A percentile compares a stretch with the other conserved stretches of the same genome.
These are phyloP conservation scores for Amitus sp. DNA, from an alignment of 2,888 invertebrate species.

Conservation along the genomic window DNA sequence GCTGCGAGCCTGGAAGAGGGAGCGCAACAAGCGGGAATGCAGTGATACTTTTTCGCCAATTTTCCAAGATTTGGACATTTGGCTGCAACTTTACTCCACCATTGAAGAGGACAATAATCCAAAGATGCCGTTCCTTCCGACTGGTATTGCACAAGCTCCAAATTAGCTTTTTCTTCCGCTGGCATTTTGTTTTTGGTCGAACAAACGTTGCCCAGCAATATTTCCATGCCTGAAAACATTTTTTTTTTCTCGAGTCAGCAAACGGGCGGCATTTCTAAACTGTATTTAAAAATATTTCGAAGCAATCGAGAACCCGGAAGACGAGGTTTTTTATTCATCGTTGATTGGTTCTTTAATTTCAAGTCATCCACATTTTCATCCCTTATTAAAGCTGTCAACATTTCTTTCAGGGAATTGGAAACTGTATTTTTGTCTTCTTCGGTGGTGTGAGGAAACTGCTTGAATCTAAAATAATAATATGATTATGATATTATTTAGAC, in stretches of 20 bases:
- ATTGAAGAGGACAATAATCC: constrained; percentile 66
- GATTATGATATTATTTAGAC: background rate
- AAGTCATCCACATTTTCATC: constrained; percentile 55
- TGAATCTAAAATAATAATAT: constrained; percentile 55
- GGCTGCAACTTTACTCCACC: constrained; percentile 63
- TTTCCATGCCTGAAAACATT: constrained; percentile 61
- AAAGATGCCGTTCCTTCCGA: constrained; percentile 65
- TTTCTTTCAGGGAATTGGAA: constrained; percentile 60
- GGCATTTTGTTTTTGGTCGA: constrained; percentile 60
- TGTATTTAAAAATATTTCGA: no score
- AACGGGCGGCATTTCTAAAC: no score
- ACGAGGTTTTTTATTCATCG: constrained; percentile 55
- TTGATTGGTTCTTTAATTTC: background rate
- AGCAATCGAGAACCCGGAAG: constrained; percentile 57
- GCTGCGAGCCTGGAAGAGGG: constrained; percentile 62
- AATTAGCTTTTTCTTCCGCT: constrained; percentile 63
- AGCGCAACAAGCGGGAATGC: constrained; percentile 65
- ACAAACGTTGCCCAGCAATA: constrained; percentile 59
- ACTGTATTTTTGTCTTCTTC: constrained; percentile 64
- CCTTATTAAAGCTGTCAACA: constrained; percentile 61
- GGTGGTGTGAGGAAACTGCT: constrained; percentile 65
- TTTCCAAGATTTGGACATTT: constrained; percentile 65
- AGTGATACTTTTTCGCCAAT: constrained; percentile 64
- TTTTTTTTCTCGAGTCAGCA: no score
- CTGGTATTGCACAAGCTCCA: constrained; percentile 66